Evolutionary conservation across 2,888 invertebrate species (phyloP).

Genomic region (Argyra leucocephala): DNA sequence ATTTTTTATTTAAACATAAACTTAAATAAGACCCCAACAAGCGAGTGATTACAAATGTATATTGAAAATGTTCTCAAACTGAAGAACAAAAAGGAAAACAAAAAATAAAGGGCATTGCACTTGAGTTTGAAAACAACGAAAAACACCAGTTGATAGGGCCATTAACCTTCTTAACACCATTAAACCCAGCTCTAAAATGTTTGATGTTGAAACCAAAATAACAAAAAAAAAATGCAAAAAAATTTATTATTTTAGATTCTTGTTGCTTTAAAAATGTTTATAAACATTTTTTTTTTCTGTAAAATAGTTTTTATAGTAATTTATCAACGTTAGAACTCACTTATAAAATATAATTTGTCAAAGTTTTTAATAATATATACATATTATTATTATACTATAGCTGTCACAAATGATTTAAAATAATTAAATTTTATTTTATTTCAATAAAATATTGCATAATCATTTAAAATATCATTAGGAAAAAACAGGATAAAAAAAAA

Average conservation of each 20-base stretch:
- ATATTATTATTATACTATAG: background rate
- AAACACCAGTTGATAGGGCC: background rate
- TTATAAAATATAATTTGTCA: background rate
- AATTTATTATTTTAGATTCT: background rate
- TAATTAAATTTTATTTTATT: too few species aligned
- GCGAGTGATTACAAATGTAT: background rate
- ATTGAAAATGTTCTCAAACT: background rate
- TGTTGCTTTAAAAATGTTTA: background rate
- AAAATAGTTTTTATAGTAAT: background rate
- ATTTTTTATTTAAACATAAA: too few species aligned
- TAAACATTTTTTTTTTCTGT: background rate
- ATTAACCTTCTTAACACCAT: background rate
- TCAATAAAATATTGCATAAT: too few species aligned
- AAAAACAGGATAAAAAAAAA: too few species aligned
- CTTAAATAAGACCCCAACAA: too few species aligned
- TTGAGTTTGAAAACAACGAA: background rate
- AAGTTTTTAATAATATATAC: background rate
- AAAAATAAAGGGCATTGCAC: background rate
- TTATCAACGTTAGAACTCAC: background rate
- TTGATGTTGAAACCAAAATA: background rate
- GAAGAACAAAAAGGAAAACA: background rate
- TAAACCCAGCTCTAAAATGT: background rate
- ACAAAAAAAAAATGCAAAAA: background rate
- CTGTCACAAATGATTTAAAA: too few species aligned
- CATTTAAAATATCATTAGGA: too few species aligned